Percentiles rank a stretch among this genome's conserved stretches.
These are phyloP conservation scores for Theristicus caerulescens DNA, from an alignment of 2,113 vertebrate genomes.

Conservation along the genomic window DNA sequence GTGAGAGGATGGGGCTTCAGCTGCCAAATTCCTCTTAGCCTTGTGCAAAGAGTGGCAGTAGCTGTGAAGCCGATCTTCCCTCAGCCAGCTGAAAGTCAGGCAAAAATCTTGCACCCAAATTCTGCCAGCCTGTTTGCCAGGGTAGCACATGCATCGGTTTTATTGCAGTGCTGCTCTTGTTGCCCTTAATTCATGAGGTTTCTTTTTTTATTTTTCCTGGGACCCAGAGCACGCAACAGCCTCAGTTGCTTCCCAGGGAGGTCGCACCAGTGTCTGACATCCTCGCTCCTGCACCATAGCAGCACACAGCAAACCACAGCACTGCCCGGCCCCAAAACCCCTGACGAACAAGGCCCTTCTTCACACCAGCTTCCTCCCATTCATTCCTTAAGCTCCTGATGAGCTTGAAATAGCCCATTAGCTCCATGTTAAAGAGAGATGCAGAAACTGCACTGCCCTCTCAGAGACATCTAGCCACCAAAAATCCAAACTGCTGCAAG, in stretches of 20 bases:
- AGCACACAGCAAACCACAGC: neutral
- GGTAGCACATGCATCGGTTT: neutral
- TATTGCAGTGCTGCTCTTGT: neutral
- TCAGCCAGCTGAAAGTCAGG: neutral
- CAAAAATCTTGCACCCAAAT: neutral
- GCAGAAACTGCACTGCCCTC: neutral
- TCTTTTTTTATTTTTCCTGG: neutral
- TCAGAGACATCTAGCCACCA: neutral
- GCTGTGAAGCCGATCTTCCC: neutral
- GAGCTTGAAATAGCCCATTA: neutral
- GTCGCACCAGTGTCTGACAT: accelerated
- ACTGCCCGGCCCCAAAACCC: neutral
- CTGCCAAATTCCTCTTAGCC: slow-evolving; percentile 25
- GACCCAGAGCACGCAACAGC: neutral
- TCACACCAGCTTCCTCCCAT: neutral
- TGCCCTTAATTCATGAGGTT: neutral
- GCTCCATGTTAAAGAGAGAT: neutral
- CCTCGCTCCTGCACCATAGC: neutral
- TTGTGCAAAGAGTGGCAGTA: neutral
- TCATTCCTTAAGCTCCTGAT: neutral
- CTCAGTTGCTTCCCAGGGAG: neutral
- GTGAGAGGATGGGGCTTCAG: neutral
- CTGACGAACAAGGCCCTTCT: neutral
- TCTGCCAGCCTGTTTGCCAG: neutral
- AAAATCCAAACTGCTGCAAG: neutral